Base-by-base conservation (phyloP, 2,888 invertebrate genomes). In the Callyntrura guangdongensis region DNA sequence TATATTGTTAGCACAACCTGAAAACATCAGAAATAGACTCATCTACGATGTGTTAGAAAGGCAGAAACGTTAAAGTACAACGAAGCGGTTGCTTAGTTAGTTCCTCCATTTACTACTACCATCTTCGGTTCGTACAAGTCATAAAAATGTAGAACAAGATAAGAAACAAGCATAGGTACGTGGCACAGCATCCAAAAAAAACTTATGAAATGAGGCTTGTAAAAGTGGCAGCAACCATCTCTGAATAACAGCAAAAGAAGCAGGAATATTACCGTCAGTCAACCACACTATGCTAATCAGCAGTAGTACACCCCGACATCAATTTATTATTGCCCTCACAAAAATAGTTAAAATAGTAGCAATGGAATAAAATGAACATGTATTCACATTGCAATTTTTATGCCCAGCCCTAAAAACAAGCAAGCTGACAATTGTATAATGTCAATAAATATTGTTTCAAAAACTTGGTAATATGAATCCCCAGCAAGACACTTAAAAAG, bases 71-170 rank as follows among this genome's bases (percentile, higher is more conserved):
- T n/a, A 49, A 77, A 49, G 53, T 1, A 12, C 6, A 77, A 74
- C 1, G n/a, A 27, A 74, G 74, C 11, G 20, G 69, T 45, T 49
- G n/a, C n/a, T n/a, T n/a, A n/a, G n/a, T n/a, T n/a, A n/a, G n/a
- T n/a, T n/a, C n/a, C n/a, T 22, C 53, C 22, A 53, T 77, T 77
- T 53, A 9, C 77, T 22, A 36, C 12, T 77, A 17, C 88, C 88
- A 82, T 88, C 82, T 88, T 88, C 88, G 88, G 88, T 22, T 77
- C 25, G 49, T 77, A 88, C 81, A 88, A 88, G 82, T 82, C 88
- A 47, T 88, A 88, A 88, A 88, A 88, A 72, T 82, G 72, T 72
- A 88, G 82, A 88, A 82, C 88, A 81, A 69, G 82, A 81, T 82
- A 88, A 82, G 69, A 25, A 61, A 77, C 77, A 74, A 12, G 72